Conservation (phyloP, 2,113 vertebrate genomes). For the Hyperoodon ampullatus region DNA sequence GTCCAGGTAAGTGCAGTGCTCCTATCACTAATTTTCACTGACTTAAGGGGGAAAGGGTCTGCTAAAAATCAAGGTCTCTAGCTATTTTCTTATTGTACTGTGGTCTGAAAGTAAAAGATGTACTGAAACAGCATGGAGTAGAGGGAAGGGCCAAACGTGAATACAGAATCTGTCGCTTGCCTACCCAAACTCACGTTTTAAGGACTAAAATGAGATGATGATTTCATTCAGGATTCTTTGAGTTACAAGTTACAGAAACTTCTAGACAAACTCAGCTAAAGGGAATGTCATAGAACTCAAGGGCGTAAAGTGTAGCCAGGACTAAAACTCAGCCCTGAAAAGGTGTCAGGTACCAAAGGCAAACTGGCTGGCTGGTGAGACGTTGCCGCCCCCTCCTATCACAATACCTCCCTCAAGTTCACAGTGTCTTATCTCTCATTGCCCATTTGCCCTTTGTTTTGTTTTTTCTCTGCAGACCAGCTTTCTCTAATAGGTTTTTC, state of each 20-base stretch:
- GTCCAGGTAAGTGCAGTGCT: constrained; percentile 89
- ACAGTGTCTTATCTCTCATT: neutral
- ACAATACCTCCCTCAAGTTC: neutral
- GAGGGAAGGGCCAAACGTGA: neutral
- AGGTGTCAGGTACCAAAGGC: neutral
- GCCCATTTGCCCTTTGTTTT: neutral
- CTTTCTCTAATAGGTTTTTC: neutral
- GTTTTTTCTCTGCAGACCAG: neutral
- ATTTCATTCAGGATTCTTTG: neutral
- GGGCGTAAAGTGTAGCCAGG: neutral
- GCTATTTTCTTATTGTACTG: neutral
- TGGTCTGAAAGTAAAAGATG: neutral
- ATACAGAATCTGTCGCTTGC: neutral
- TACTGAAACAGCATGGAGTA: neutral
- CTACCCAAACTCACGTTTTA: neutral
- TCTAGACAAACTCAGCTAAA: neutral
- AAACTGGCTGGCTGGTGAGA: too few relatives aligned
- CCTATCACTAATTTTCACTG: neutral
- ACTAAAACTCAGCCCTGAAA: neutral
- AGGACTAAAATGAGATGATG: neutral
- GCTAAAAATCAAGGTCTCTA: neutral
- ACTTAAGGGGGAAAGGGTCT: neutral
- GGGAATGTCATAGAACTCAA: neutral
- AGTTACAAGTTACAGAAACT: neutral
- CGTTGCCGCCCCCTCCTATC: neutral